Conservation (phyloP, 2,888 invertebrate species). For the Calephelis perditalis region DNA sequence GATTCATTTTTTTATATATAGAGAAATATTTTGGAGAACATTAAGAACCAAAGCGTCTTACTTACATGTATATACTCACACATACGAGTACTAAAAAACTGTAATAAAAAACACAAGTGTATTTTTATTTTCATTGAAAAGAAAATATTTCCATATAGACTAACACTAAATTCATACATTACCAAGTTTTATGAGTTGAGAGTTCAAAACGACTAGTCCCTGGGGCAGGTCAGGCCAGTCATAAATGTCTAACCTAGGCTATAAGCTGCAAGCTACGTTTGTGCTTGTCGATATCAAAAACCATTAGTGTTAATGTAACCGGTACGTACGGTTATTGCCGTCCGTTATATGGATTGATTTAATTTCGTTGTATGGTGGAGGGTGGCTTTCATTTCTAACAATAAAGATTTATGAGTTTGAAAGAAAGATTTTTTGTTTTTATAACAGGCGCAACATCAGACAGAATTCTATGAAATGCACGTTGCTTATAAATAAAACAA, state of each 20-base stretch:
- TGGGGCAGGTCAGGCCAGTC: conserved; percentile 29
- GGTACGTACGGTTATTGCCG: conserved; percentile 1
- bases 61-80: too few relatives aligned
- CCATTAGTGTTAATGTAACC: conserved; percentile 12
- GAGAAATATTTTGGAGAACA: too few relatives aligned
- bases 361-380: neutral
- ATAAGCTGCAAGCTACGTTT: conserved; percentile 24
- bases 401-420: too few relatives aligned
- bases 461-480: too few relatives aligned
- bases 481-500: too few relatives aligned
- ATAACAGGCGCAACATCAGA: too few relatives aligned
- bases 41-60: too few relatives aligned
- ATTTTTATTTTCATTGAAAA: conserved; percentile 5
- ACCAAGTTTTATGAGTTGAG: conserved; percentile 30
- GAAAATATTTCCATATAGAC: conserved; percentile 2
- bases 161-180: conserved; percentile 24
- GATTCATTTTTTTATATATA: too few relatives aligned
- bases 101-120: neutral
- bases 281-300: conserved; percentile 16
- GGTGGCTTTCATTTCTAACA: too few relatives aligned
- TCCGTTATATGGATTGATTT: conserved; percentile 5
- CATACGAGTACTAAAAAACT: too few relatives aligned
- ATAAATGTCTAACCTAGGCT: conserved; percentile 27
- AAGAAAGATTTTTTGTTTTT: too few relatives aligned
- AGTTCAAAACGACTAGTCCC: conserved; percentile 29